Evolutionary conservation across 2,888 invertebrate genomes (phyloP), one percentile per base, ranked within the genome.

Genomic region (Heteromyza rotundicornis): DNA sequence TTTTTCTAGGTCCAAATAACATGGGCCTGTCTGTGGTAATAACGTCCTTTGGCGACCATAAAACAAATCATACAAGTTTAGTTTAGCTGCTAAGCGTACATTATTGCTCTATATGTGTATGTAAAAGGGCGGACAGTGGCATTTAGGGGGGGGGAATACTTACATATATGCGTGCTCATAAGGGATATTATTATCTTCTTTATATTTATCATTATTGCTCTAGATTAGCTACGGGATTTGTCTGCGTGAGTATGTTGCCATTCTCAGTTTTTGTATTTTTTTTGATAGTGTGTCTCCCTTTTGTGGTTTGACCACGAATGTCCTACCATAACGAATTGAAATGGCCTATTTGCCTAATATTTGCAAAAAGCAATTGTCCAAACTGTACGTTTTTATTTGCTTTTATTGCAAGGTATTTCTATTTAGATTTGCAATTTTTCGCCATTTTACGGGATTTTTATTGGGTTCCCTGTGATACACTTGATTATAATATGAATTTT

Each of bases 41-140:
- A 76, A 71, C 72, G 74, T 75, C 76, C 75, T 70, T 68, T 65
- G 77, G 69, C 68, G 75, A 68, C 72, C 72, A 77, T 75, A 75
- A 75, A 75, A 77, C 78, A 77, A 75, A 77, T 75, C 78, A 77
- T 75, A 75, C 71, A 72, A 74, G 76, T 74, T 74, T 75, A 76
- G 74, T 73, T 74, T n/a, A 14, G 24, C 72, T 72, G 70, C 66
- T 14, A 40, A 40, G 16, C 40, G 32, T 12, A 32, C 12, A 8
- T 32, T 32, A 32, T 32, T 54, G 35, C 35, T 27, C 32, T 17
- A 35, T 14, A 16, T 27, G 17, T 20, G 14, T 17, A 35, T 36
- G 19, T 54, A 36, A 32, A 19, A 14, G 54, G 17, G 14, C 32
- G 54, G 27, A 10, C 27, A 27, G 27, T 27, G 5, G 27, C n/a